Percentiles rank a stretch among this genome's conserved stretches.
Conservation (phyloP, 2,797 vertebrate genomes). For the Trematomus bernacchii region DNA sequence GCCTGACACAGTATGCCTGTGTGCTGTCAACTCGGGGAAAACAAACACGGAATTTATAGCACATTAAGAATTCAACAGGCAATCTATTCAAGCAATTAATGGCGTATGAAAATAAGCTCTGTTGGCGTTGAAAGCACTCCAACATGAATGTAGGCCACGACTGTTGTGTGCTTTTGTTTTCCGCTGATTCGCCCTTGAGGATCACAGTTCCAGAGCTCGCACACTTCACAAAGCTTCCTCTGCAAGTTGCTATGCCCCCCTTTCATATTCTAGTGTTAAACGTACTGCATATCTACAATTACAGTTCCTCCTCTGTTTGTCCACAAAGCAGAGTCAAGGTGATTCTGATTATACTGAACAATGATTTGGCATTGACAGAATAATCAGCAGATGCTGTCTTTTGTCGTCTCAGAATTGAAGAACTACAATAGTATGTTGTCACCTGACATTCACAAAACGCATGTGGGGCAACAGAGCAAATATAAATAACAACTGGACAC, state of each 20-base stretch:
- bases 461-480: conserved; percentile 13
- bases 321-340: conserved; percentile 74
- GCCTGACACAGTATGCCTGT: conserved; percentile 77
- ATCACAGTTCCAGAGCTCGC: conserved; percentile 75
- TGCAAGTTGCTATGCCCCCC: conserved; percentile 64
- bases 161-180: conserved; percentile 83
- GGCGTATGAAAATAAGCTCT: conserved; percentile 87
- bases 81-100: conserved; percentile 89
- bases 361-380: conserved; percentile 71
- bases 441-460: conserved; percentile 37
- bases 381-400: conserved; percentile 56
- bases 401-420: conserved; percentile 56
- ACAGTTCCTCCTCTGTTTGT: conserved; percentile 70
- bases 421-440: conserved; percentile 59
- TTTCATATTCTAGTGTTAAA: conserved; percentile 61
- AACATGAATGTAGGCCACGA: conserved; percentile 83
- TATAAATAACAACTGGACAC: conserved; percentile 48
- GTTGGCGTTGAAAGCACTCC: conserved; percentile 83
- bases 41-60: conserved; percentile 87
- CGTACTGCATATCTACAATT: conserved; percentile 67
- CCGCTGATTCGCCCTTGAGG: conserved; percentile 82
- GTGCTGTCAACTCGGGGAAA: conserved; percentile 82
- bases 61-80: conserved; percentile 89
- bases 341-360: conserved; percentile 73
- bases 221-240: conserved; percentile 75